Conservation (phyloP, 2,797 vertebrate genomes). For the Euthynnus affinis region DNA sequence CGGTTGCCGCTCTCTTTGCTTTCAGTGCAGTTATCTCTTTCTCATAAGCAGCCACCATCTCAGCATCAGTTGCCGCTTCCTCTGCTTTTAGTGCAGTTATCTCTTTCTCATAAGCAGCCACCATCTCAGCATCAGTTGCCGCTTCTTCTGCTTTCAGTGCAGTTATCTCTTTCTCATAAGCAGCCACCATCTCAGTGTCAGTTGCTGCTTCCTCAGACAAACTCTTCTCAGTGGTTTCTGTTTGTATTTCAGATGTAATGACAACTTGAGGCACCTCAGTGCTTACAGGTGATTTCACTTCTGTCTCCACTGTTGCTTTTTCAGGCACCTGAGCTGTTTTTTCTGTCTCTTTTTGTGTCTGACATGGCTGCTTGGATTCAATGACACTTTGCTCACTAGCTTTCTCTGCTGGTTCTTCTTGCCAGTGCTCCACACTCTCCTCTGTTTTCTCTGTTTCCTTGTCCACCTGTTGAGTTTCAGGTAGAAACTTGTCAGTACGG, state of each 20-base stretch:
- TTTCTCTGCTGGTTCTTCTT: conserved; percentile 14
- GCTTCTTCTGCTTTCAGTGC: conserved; percentile 17
- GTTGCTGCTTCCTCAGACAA: conserved; percentile 24
- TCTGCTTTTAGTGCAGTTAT: not conserved
- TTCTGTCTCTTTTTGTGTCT: conserved; percentile 25
- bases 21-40: not conserved
- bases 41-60: conserved; percentile 15
- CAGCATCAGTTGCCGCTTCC: conserved; percentile 29
- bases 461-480: conserved; percentile 28
- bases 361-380: conserved; percentile 25
- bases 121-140: conserved; percentile 20
- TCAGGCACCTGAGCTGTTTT: conserved; percentile 16
- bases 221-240: conserved; percentile 16
- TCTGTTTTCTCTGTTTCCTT: conserved; percentile 34
- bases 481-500: conserved; percentile 6
- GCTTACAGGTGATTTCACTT: conserved; percentile 11
- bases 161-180: conserved; percentile 7
- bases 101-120: conserved; percentile 8
- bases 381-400: not conserved
- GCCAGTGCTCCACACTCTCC: conserved; percentile 18
- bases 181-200: conserved; percentile 20
- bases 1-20: conserved; percentile 17
- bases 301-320: conserved; percentile 26
- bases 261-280: conserved; percentile 1
- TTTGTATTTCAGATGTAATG: conserved; percentile 29